These are phyloP conservation scores for Nipponacmea schrenckii DNA, from an alignment of 2,888 invertebrate genomes.

Conservation along the genomic window DNA sequence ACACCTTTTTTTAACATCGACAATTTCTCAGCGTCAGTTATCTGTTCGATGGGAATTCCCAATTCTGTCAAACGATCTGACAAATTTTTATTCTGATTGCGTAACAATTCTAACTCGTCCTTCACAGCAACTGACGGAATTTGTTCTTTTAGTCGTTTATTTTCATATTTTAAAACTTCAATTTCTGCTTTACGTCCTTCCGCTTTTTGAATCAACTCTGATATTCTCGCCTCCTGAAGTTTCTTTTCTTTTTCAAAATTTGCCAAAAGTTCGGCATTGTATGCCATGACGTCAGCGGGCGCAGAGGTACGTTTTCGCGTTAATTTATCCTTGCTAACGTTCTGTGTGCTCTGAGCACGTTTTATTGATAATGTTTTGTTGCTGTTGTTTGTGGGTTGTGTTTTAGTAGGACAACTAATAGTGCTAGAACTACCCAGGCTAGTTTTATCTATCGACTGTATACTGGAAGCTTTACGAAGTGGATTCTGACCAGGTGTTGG, in stretches of 20 bases:
- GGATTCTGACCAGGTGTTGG: conserved; percentile 37
- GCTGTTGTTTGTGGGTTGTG: conserved; percentile 21
- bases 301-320: conserved; percentile 58
- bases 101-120: conserved; percentile 64
- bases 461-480: conserved; percentile 63
- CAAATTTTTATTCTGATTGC: conserved; percentile 65
- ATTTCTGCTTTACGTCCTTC: conserved; percentile 69
- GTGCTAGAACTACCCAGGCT: conserved; percentile 30
- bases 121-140: conserved; percentile 45
- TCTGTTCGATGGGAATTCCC: conserved; percentile 66
- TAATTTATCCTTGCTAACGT: conserved; percentile 59
- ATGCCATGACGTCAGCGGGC: conserved; percentile 65
- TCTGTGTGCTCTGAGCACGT: conserved; percentile 65
- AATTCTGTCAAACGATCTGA: conserved; percentile 65
- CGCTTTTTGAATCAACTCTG: conserved; percentile 68
- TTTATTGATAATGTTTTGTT: conserved; percentile 54
- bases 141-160: conserved; percentile 64
- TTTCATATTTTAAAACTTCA: conserved; percentile 69
- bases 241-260: conserved; percentile 68
- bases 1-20: conserved; percentile 56
- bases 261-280: conserved; percentile 66
- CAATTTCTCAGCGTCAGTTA: conserved; percentile 69
- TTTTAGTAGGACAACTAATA: conserved; percentile 20
- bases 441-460: conserved; percentile 60
- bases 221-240: conserved; percentile 66